Evolutionary conservation across 37 sponge, comb jelly and placozoan genomes (phyloP), one percentile per base, ranked within the genome.

Genomic region (Axinella damicornis): DNA sequence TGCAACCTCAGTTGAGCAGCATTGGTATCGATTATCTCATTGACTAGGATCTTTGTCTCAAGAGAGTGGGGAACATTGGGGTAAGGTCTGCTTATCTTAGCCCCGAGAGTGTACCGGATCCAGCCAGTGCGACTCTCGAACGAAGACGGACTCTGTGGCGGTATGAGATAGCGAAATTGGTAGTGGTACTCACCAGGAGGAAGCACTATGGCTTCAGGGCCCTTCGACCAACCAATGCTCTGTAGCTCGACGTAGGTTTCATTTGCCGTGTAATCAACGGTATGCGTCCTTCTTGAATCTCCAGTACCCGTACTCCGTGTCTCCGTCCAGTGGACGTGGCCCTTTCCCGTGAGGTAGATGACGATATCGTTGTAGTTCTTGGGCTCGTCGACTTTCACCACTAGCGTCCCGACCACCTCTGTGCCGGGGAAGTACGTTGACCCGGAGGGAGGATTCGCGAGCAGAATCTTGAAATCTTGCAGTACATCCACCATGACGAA

Each of bases 301-400:
- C 86, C 82, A 19, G 78, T 22, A 22, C 80, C 71, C 64, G 71
- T 61, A 0, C 78, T 62, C 32, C 39, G 77, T 17, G 60, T 32
- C 57, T 91, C 91, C 27, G 91, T 69, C 93, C 93, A 93, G 76
- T 85, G 93, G 20, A 88, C 89, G 63, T 84, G 35, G 15, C 81
- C 87, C 12, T 18, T 18, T 28, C 94, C 94, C 5, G 28, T 53
- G 25, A 94, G 57, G 5, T 38, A n/a, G 69, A 90, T 34, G 27
- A 39, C 31, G 27, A 94, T 75, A 2, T 67, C 79, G 6, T 89
- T 84, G 34, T 64, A 65, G 2, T 59, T 81, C 74, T 80, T 77
- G 0, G 83, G 41, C 24, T 94, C 74, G 35, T 75, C 77, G 0
- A 53, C 32, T 37, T 31, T 60, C 5, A 83, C 25, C 24, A 60